Evolutionary conservation across 2,888 invertebrate genomes (phyloP).

Genomic region (Octodonta nipae): DNA sequence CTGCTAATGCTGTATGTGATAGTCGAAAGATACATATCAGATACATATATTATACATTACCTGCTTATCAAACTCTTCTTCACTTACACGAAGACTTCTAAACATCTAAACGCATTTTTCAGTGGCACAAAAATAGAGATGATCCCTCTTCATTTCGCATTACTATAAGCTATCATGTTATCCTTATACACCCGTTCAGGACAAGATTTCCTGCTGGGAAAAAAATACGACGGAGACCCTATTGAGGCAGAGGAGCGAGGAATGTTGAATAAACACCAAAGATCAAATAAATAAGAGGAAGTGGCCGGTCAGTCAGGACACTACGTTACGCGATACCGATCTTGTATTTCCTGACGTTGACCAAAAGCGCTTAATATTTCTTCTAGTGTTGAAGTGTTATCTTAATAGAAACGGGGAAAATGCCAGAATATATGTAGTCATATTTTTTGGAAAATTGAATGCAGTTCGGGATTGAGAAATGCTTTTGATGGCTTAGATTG

Average conservation of each 20-base stretch:
- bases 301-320: slow-evolving; percentile 28
- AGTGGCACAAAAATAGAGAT: too few species aligned
- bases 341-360: slow-evolving; percentile 35
- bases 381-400: slow-evolving; percentile 29
- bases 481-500: too few species aligned
- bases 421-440: slow-evolving; percentile 26
- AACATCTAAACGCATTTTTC: too few species aligned
- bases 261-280: slow-evolving; percentile 6
- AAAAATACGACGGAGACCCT: not conserved
- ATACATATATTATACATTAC: too few species aligned
- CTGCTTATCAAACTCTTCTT: too few species aligned
- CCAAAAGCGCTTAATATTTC: slow-evolving; percentile 34
- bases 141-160: too few species aligned
- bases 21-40: too few species aligned
- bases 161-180: too few species aligned
- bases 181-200: too few species aligned
- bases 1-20: too few species aligned
- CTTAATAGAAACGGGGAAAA: slow-evolving; percentile 22
- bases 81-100: too few species aligned
- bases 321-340: slow-evolving; percentile 33
- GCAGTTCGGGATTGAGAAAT: slow-evolving; percentile 17
- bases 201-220: not conserved
- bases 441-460: slow-evolving; percentile 20
- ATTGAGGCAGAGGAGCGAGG: not conserved
- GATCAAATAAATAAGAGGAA: slow-evolving; percentile 29